Conservation (phyloP, 1,140 invertebrate species). For the Apis dorsata region DNA sequence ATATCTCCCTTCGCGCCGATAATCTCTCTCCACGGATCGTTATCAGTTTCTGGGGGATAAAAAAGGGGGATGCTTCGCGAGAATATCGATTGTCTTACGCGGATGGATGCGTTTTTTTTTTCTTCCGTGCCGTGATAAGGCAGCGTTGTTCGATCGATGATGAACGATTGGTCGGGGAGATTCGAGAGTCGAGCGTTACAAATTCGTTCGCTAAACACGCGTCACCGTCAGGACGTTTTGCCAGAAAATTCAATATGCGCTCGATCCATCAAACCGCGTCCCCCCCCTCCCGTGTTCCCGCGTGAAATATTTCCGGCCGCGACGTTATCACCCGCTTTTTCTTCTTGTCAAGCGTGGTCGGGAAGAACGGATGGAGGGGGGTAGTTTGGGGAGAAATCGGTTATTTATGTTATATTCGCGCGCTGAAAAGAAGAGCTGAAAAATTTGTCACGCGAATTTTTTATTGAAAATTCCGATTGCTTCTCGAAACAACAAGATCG, state of each 20-base stretch:
- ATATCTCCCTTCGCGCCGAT: too few relatives aligned
- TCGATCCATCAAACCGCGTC: slow-evolving; percentile 36
- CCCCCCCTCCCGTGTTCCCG: not conserved
- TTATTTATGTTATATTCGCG: not conserved
- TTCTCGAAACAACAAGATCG: too few relatives aligned
- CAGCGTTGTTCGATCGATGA: not conserved
- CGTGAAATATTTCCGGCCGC: slow-evolving; percentile 32
- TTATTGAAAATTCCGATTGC: too few relatives aligned
- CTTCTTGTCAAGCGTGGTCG: not conserved
- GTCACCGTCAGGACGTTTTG: slow-evolving; percentile 6
- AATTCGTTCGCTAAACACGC: slow-evolving; percentile 30
- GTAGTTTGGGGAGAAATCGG: not conserved
- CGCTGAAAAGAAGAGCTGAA: too few relatives aligned
- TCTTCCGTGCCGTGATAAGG: not conserved
- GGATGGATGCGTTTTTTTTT: not conserved
- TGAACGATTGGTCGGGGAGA: not conserved
- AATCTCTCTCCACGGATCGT: too few relatives aligned
- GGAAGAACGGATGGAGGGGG: not conserved
- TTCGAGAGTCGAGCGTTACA: slow-evolving; percentile 14
- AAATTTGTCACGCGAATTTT: too few relatives aligned
- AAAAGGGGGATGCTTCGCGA: not conserved
- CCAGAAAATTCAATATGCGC: slow-evolving; percentile 39
- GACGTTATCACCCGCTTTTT: not conserved
- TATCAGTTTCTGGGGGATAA: too few relatives aligned
- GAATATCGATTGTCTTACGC: slow-evolving; percentile 8